Base-by-base conservation (phyloP, 1,140 invertebrate genomes). In the Sesamia nonagrioides region DNA sequence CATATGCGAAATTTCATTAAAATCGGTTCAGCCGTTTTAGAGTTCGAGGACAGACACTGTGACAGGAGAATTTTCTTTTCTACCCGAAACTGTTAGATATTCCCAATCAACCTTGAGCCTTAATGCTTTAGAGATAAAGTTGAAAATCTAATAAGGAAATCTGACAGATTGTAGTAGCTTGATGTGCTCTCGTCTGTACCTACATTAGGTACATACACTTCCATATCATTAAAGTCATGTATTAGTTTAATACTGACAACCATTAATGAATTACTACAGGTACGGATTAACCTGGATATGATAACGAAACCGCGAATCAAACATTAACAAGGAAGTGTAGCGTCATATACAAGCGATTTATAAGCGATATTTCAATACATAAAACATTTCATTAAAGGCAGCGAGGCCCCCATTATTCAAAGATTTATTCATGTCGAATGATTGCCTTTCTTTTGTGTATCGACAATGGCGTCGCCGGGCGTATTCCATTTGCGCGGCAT, bases 381-480 rank as follows among this genome's bases (percentile, higher is more conserved):
- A 91, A 93, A 93, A 93, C 89, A 91, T 94, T 94, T 93, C 89
- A 92, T 89, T 94, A 91, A 90, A 91, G 86, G 89, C 92, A 92
- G 86, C 84, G 89, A 80, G 73, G 81, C 78, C 72, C 50, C 87
- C 88, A 94, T 94, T 94, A 93, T 91, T 94, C 93, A 92, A 91
- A 93, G 90, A 94, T 93, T 93, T 94, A 94, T 95, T 93, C 91
- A 92, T 92, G 91, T 92, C 92, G 91, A 95, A 95, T 92, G 93
- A 94, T 94, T 92, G 91, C 93, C 90, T 94, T 92, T 93, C 93
- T 90, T 94, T 94, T 94, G 92, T 94, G 89, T 79, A 88, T 89
- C 87, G 87, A 94, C 92, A 94, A 94, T 92, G 89, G 89, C 82
- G 86, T 88, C 86, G 88, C 82, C 68, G 84, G 78, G 54, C 87